Percentiles rank a stretch among this genome's conserved stretches.
Evolutionary conservation across 2,888 invertebrate genomes (phyloP).

Genomic region (Ochropleura leucogaster): DNA sequence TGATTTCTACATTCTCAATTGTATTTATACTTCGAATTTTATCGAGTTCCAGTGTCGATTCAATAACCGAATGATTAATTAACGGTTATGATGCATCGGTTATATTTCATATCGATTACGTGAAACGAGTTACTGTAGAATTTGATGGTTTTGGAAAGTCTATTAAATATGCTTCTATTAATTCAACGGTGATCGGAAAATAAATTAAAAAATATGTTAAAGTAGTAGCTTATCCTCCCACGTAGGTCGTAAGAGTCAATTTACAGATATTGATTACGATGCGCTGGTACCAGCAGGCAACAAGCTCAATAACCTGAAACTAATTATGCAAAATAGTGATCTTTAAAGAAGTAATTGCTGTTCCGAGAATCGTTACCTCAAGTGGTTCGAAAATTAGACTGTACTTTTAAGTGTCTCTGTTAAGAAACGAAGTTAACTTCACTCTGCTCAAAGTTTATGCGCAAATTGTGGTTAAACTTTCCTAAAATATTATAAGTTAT

Average conservation of each 20-base stretch:
- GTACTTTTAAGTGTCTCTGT: conserved; percentile 1
- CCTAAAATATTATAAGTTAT: neutral
- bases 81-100: conserved; percentile 59
- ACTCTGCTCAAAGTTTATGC: neutral
- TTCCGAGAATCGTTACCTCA: conserved; percentile 15
- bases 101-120: conserved; percentile 61
- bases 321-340: conserved; percentile 50
- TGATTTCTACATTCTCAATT: conserved; percentile 73
- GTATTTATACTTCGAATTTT: conserved; percentile 70
- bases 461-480: neutral
- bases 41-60: conserved; percentile 60
- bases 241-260: conserved; percentile 49
- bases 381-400: conserved; percentile 7
- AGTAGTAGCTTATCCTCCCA: conserved; percentile 55
- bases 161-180: conserved; percentile 59
- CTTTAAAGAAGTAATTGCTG: conserved; percentile 39
- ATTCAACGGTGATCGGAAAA: conserved; percentile 44
- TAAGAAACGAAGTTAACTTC: neutral
- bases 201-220: conserved; percentile 47
- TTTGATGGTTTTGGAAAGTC: conserved; percentile 64
- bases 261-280: conserved; percentile 52
- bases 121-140: conserved; percentile 53
- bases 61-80: conserved; percentile 57
- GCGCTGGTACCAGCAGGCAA: conserved; percentile 24
- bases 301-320: conserved; percentile 30